Percentiles rank a stretch among this genome's conserved stretches.
These are phyloP conservation scores for Metopolophium dirhodum DNA, from an alignment of 1,140 invertebrate species.

Conservation along the genomic window DNA sequence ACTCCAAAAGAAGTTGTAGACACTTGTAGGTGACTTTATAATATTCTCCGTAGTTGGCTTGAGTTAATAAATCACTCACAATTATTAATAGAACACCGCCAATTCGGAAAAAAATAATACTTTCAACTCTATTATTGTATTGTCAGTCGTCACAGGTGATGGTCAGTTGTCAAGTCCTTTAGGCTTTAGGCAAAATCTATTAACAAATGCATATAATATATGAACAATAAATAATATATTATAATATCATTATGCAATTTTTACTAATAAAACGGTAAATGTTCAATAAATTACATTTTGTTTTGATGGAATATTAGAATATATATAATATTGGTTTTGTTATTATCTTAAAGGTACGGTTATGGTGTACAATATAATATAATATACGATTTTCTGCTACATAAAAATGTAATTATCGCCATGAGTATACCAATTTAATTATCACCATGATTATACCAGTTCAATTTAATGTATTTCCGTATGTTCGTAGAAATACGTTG, in stretches of 20 bases:
- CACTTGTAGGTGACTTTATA: neutral
- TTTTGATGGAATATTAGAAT: neutral
- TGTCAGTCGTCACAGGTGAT: neutral
- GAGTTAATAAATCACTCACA: neutral
- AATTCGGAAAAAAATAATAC: neutral
- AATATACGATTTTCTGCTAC: too few relatives aligned
- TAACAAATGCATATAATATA: neutral
- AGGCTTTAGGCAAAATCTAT: neutral
- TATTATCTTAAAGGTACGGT: neutral
- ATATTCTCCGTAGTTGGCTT: neutral
- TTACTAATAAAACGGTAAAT: neutral
- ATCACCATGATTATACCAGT: neutral
- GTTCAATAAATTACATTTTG: neutral
- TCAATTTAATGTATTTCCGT: neutral
- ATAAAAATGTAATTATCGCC: neutral
- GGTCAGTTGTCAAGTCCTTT: neutral
- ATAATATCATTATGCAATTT: neutral
- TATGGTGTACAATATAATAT: neutral
- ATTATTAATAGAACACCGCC: constrained; percentile 25
- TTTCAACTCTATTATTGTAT: neutral
- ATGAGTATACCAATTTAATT: too few relatives aligned
- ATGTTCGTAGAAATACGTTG: neutral
- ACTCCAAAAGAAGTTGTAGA: neutral
- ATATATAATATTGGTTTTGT: too few relatives aligned
- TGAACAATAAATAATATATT: neutral